Base-by-base conservation (phyloP, 2,797 vertebrate genomes). In the Megalops cyprinoides region DNA sequence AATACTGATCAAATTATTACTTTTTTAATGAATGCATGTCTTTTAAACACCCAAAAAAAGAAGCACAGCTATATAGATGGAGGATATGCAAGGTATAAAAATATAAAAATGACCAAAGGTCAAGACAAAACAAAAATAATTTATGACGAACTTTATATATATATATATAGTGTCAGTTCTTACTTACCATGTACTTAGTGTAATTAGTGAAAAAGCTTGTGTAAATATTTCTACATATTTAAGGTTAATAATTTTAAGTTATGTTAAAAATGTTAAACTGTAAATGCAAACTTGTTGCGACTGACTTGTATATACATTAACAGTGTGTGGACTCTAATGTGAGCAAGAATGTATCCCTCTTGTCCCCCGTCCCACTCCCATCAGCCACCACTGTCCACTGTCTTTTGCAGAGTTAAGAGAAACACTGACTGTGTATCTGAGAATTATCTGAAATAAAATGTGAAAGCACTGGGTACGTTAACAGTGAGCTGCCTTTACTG, bases 401-500 rank as follows among this genome's bases (percentile, higher is more conserved):
- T 25, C 7, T 4, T 58, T 25, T 1, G 56, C n/a, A 58, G 23
- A 8, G 14, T 53, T 53, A 5, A 65, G 60, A 3, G 60, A 65
- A 65, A 31, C 28, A 14, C 60, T 15, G 1, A 62, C 14, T 12
- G 25, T 31, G 14, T 60, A 1, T 60, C 39, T 71, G 39, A 2
- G 39, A 14, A 71, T n/a, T 44, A 23, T 9, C 37, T 23, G 28
- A 53, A 79, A 49, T 18, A 51, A 79, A 55, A 37, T 44, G 51
- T 28, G 15, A 23, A 28, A 55, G 20, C 60, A 49, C 10, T 67
- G 46, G 31, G 15, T 51, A 25, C 31, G 62, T 71, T 79, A 79
- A 79, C 62, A 71, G 60, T 51, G 53, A 79, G 44, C 78, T 79
- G 78, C 65, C 78, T 79, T 79, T 79, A 79, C 79, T 79, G 44